Conservation (phyloP, 1,140 invertebrate species). For the Saxidomus purpurata region DNA sequence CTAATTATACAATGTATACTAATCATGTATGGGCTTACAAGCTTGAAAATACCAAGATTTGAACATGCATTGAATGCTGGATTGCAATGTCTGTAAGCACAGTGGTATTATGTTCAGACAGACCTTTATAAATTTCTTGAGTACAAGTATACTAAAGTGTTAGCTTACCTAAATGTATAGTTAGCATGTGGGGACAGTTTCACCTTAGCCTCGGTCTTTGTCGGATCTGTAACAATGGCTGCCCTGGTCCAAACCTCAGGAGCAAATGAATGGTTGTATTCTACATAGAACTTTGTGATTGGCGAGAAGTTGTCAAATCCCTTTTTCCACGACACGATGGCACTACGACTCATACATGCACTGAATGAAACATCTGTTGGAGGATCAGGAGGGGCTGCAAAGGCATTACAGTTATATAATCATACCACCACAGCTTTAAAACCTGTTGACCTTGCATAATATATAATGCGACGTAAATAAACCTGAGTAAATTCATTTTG, state of each 20-base stretch:
- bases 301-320: constrained; percentile 95
- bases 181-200: constrained; percentile 67
- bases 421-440: no score
- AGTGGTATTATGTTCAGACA: no score
- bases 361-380: constrained; percentile 89
- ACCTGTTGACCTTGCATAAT: no score
- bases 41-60: no score
- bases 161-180: constrained; percentile 64
- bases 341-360: constrained; percentile 89
- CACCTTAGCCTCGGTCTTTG: constrained; percentile 39
- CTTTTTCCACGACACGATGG: constrained; percentile 90
- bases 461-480: no score
- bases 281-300: constrained; percentile 95
- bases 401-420: neutral
- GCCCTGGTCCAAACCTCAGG: constrained; percentile 93
- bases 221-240: neutral
- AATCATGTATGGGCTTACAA: no score
- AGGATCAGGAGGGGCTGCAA: constrained; percentile 95
- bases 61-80: no score
- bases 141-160: no score
- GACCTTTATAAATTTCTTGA: no score
- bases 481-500: no score
- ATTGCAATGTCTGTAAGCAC: no score
- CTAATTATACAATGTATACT: no score
- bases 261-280: constrained; percentile 97